Evolutionary conservation across 1,140 invertebrate species (phyloP).

Genomic region (Macrobrachium rosenbergii): DNA sequence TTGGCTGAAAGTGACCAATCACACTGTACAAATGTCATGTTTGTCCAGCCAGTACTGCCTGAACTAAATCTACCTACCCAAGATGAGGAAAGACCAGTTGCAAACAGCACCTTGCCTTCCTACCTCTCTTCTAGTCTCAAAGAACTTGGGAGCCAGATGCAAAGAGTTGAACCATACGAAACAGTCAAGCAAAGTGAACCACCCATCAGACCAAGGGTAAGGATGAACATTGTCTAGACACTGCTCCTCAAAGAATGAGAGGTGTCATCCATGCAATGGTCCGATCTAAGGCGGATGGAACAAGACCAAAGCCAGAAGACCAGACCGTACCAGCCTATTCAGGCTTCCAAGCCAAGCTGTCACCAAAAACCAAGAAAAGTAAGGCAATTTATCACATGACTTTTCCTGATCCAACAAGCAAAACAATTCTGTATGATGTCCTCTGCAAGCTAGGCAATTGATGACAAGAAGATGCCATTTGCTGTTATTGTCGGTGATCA

Average conservation of each 20-base stretch:
- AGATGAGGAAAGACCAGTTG: neutral
- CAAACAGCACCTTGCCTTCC: neutral
- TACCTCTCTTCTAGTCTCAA: neutral
- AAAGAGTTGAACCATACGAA: neutral
- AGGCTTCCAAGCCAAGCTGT: neutral
- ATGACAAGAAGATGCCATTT: neutral
- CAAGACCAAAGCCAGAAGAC: neutral
- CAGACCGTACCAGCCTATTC: neutral
- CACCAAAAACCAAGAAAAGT: neutral
- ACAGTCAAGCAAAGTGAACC: constrained; percentile 14
- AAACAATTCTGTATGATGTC: constrained; percentile 6
- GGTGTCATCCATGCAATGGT: too few species aligned
- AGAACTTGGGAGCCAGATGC: neutral
- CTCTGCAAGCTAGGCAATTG: too few species aligned
- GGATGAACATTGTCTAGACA: neutral
- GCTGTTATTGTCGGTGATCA: constrained; percentile 23
- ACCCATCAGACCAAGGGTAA: neutral
- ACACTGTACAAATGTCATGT: constrained; percentile 5
- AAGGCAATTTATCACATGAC: constrained; percentile 9
- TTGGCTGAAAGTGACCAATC: neutral
- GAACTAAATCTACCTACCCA: neutral
- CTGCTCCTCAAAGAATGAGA: too few species aligned
- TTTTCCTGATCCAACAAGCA: neutral
- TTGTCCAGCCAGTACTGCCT: neutral
- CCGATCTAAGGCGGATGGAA: neutral